A percentile compares a stretch with the other conserved stretches of the same genome.
These are phyloP conservation scores for Odontomyia ornata DNA, from an alignment of 2,888 invertebrate genomes.

Conservation along the genomic window DNA sequence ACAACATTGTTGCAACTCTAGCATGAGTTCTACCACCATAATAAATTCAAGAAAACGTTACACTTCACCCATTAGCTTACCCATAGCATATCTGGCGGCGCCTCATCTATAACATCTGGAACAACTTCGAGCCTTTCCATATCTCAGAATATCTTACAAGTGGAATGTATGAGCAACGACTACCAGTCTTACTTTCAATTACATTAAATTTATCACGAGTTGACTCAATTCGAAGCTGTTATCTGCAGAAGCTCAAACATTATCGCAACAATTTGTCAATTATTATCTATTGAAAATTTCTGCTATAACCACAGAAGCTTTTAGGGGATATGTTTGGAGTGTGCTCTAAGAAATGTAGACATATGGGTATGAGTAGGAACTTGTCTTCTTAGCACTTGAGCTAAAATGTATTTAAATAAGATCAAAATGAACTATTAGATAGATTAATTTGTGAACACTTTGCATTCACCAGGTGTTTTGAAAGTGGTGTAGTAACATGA, in stretches of 20 bases:
- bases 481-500: too few species aligned
- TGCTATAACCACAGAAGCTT: not conserved
- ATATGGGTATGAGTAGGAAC: too few species aligned
- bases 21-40: too few species aligned
- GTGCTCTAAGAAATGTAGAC: not conserved
- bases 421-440: too few species aligned
- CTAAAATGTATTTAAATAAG: too few species aligned
- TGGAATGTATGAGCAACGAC: not conserved
- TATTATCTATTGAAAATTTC: not conserved
- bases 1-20: too few species aligned
- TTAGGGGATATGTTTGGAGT: not conserved
- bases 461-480: too few species aligned
- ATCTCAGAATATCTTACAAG: not conserved
- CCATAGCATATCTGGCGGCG: conserved; percentile 51
- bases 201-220: not conserved
- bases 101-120: conserved; percentile 49
- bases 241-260: not conserved
- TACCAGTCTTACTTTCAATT: not conserved
- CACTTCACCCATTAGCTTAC: too few species aligned
- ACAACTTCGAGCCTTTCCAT: conserved; percentile 41
- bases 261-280: not conserved
- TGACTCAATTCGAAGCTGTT: not conserved
- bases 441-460: too few species aligned
- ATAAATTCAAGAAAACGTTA: too few species aligned
- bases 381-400: too few species aligned